phyloP scores from a whole-genome alignment of 2,888 invertebrate species.

The Lutraria lutraria region DNA sequence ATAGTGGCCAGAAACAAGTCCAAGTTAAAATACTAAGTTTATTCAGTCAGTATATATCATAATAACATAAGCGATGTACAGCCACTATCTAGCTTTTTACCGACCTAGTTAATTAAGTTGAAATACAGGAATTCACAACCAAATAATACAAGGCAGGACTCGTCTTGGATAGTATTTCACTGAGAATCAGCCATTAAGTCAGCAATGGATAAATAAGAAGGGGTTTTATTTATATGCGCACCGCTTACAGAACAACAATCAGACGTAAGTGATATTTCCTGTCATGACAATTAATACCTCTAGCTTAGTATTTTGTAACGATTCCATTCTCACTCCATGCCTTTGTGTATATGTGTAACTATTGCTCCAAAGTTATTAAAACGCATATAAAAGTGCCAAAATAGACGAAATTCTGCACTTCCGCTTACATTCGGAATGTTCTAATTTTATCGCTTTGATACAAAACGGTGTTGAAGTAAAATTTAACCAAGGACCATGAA shows the following conservation, averaged over 20 bases:
- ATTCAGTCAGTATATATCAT: too few species aligned
- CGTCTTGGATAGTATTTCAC: too few species aligned
- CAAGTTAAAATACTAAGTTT: too few species aligned
- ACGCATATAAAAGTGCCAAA: background rate
- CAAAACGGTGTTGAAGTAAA: slow-evolving; percentile 4
- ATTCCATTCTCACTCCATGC: background rate
- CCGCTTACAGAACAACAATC: background rate
- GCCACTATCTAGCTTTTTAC: too few species aligned
- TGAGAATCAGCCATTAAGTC: too few species aligned
- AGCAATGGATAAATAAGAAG: background rate
- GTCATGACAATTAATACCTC: background rate
- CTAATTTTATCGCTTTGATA: background rate
- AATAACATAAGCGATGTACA: too few species aligned
- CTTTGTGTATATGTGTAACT: background rate
- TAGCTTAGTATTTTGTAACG: background rate
- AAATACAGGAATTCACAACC: too few species aligned
- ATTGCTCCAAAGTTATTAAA: background rate
- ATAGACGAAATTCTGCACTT: background rate
- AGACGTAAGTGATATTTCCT: background rate
- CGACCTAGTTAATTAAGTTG: too few species aligned
- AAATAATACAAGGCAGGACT: too few species aligned
- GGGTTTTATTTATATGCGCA: background rate
- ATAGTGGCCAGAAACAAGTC: too few species aligned
- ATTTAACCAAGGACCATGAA: slow-evolving; percentile 16
- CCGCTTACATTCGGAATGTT: slow-evolving; percentile 38